phyloP scores from a whole-genome alignment of 1,140 invertebrate species.

The Habropoda laboriosa region DNA sequence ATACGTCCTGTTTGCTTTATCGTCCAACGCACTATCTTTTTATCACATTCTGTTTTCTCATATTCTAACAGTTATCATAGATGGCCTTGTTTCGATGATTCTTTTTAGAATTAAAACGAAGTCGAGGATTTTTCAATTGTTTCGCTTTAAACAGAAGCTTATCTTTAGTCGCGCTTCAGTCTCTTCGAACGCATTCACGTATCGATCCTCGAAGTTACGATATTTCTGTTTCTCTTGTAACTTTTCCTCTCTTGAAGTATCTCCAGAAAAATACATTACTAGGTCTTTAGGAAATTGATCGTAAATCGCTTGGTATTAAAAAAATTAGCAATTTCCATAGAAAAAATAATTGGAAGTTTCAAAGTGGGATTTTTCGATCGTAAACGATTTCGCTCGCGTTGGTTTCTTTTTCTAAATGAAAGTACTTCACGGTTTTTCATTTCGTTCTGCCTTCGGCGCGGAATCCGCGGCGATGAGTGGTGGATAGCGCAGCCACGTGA shows the following conservation, averaged over 20 bases:
- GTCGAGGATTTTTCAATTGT: no score
- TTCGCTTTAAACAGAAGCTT: background rate
- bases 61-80: background rate
- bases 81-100: background rate
- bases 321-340: no score
- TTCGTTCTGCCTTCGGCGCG: no score
- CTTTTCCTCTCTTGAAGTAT: constrained; percentile 42
- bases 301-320: no score
- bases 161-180: background rate
- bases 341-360: no score
- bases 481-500: constrained; percentile 24
- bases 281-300: no score
- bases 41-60: constrained; percentile 15
- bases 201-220: constrained; percentile 50
- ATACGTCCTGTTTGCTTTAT: constrained; percentile 37
- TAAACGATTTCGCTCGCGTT: background rate
- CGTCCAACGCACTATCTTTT: background rate
- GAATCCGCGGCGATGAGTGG: no score
- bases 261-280: no score
- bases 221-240: constrained; percentile 45
- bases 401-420: background rate
- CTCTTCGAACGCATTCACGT: background rate
- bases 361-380: no score
- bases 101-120: background rate
- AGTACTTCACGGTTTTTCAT: no score